Evolutionary conservation across 2,797 vertebrate species (phyloP).

Genomic region (Poeciliopsis turneri): DNA sequence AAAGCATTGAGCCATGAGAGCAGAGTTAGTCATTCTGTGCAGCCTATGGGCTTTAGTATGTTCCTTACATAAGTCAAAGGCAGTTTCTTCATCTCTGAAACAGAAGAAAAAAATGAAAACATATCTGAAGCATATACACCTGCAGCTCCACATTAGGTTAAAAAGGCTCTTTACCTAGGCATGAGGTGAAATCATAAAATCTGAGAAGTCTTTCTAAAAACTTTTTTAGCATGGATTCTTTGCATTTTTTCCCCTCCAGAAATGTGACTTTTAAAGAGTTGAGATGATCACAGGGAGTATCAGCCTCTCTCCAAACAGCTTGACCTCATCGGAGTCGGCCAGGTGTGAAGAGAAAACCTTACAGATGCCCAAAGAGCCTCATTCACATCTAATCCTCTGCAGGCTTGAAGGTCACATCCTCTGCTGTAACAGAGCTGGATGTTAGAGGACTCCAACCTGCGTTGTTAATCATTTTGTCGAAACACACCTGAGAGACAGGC

Average conservation of each 20-base stretch:
- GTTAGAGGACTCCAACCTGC: neutral
- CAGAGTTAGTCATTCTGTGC: neutral
- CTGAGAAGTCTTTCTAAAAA: neutral
- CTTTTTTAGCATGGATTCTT: neutral
- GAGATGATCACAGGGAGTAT: neutral
- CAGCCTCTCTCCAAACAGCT: neutral
- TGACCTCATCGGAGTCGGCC: neutral
- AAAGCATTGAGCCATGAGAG: neutral
- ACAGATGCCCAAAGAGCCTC: neutral
- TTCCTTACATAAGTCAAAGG: neutral
- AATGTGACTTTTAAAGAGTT: neutral
- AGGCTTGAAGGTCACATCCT: neutral
- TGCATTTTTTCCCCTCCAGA: neutral
- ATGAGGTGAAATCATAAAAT: neutral
- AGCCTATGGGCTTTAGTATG: neutral
- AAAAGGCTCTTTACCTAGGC: neutral
- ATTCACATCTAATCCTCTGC: neutral
- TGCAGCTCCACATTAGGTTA: neutral
- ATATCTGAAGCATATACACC: neutral
- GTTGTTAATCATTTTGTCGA: neutral
- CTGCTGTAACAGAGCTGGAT: neutral
- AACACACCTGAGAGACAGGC: neutral
- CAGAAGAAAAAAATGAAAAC: neutral
- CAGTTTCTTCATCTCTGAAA: neutral
- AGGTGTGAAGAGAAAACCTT: constrained; percentile 4